Evolutionary conservation across 1,140 invertebrate genomes (phyloP).

Genomic region (Campoletis sonorensis): DNA sequence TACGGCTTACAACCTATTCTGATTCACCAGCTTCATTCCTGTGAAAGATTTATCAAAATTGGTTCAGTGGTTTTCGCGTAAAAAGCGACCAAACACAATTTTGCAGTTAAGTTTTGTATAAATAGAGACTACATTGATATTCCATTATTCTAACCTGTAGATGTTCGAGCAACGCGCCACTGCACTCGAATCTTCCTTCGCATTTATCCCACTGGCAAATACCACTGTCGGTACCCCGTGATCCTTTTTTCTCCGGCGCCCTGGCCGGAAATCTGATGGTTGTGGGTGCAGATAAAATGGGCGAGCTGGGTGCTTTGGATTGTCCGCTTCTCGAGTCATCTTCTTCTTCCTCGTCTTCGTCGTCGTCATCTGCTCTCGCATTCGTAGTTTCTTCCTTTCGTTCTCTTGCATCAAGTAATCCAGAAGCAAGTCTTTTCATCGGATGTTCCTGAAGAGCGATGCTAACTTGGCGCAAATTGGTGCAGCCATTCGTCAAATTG

Average conservation of each 20-base stretch:
- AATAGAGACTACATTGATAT: too few species aligned
- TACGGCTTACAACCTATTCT: too few species aligned
- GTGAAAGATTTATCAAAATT: too few species aligned
- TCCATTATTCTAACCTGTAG: conserved; percentile 82
- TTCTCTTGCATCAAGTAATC: conserved; percentile 41
- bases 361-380: conserved; percentile 50
- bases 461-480: conserved; percentile 46
- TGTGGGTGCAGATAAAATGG: conserved; percentile 86
- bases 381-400: conserved; percentile 24
- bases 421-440: conserved; percentile 55
- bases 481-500: conserved; percentile 64
- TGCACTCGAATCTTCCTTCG: conserved; percentile 85
- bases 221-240: conserved; percentile 75
- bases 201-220: conserved; percentile 92
- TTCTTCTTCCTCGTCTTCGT: conserved; percentile 68
- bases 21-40: too few species aligned
- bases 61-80: too few species aligned
- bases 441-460: conserved; percentile 57
- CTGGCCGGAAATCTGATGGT: conserved; percentile 86
- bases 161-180: conserved; percentile 90
- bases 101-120: too few species aligned
- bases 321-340: conserved; percentile 69
- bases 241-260: conserved; percentile 70
- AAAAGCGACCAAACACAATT: too few species aligned
- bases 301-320: conserved; percentile 71